Conservation (phyloP, 2,888 invertebrate genomes). For the Drosophila picticornis region DNA sequence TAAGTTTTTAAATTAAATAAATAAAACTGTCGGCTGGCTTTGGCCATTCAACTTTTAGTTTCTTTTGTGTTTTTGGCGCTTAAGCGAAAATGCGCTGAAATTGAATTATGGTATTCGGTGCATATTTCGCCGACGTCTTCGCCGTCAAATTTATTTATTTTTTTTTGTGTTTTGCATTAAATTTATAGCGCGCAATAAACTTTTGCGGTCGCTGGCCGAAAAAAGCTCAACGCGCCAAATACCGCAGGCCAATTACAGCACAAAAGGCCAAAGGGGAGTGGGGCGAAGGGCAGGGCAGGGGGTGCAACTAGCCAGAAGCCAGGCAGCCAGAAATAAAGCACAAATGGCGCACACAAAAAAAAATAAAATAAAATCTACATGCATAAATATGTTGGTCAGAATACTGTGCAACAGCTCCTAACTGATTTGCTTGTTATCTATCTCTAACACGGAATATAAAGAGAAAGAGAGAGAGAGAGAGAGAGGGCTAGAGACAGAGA, state of each 20-base stretch:
- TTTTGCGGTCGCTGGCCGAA: conserved; percentile 69
- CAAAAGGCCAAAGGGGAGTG: conserved; percentile 5
- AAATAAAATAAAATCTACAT: conserved; percentile 52
- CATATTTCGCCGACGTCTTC: conserved; percentile 51
- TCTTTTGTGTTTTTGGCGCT: conserved; percentile 52
- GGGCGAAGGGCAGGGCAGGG: not conserved
- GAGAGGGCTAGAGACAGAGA: not conserved
- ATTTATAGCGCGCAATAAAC: conserved; percentile 77
- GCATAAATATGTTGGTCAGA: conserved; percentile 55
- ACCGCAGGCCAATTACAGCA: conserved; percentile 76
- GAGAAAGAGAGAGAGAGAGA: not conserved
- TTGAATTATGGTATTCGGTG: conserved; percentile 70
- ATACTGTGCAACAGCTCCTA: conserved; percentile 48
- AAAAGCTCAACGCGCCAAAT: conserved; percentile 66
- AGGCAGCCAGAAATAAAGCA: conserved; percentile 19
- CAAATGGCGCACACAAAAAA: conserved; percentile 31
- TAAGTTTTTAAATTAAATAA: not conserved
- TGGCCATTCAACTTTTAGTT: conserved; percentile 50
- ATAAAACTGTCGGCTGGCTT: conserved; percentile 1
- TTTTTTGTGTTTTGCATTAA: conserved; percentile 63
- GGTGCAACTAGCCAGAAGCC: not conserved
- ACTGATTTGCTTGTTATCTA: conserved; percentile 48
- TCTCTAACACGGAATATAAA: not conserved
- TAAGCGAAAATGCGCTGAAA: conserved; percentile 55
- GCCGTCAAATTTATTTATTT: conserved; percentile 63